Conservation (phyloP, 1,140 invertebrate genomes). For the Panagrolaimus sp. region DNA sequence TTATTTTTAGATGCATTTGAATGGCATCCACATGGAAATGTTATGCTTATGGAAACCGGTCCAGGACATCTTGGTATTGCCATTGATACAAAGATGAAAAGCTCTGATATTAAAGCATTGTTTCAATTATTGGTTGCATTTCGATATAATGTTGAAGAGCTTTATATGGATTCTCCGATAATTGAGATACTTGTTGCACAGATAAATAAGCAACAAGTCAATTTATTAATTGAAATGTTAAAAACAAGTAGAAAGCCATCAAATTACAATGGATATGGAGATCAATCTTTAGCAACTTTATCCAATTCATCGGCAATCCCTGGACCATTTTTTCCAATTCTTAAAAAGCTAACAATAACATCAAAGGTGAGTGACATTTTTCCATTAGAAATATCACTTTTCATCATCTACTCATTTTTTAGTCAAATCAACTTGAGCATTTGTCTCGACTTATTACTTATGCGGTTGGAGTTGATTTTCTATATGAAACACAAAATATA, state of each 20-base stretch:
- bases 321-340: constrained; percentile 49
- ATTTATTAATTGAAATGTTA: constrained; percentile 40
- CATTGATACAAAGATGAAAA: constrained; percentile 45
- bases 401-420: constrained; percentile 17
- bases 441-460: constrained; percentile 46
- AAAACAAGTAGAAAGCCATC: constrained; percentile 25
- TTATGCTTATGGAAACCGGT: constrained; percentile 44
- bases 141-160: constrained; percentile 41
- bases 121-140: constrained; percentile 38
- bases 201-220: constrained; percentile 51
- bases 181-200: constrained; percentile 53
- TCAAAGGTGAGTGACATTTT: constrained; percentile 39
- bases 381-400: not conserved
- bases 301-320: constrained; percentile 18
- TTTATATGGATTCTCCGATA: constrained; percentile 49
- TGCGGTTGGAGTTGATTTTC: constrained; percentile 47
- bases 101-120: constrained; percentile 38
- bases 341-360: constrained; percentile 53
- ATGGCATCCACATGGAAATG: constrained; percentile 49
- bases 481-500: constrained; percentile 46
- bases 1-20: constrained; percentile 40
- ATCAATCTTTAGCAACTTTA: not conserved
- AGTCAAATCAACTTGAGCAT: constrained; percentile 52
- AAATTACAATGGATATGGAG: not conserved
- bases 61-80: constrained; percentile 45